A percentile compares a stretch with the other conserved stretches of the same genome.
Evolutionary conservation across 2,888 invertebrate species (phyloP).

Genomic region (Junonia oenone): DNA sequence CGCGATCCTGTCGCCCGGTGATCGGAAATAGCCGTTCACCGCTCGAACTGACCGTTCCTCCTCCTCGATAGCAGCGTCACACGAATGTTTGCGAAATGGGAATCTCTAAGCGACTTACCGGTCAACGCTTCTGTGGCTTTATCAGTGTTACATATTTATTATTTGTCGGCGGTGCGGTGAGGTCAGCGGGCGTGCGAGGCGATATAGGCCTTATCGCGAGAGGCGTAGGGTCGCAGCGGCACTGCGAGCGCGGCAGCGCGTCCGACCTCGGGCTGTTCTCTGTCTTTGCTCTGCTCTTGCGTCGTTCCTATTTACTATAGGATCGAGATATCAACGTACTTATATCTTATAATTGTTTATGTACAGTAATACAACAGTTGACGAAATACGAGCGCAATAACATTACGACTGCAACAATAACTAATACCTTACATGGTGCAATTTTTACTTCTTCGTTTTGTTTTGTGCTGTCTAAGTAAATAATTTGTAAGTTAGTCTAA

Average conservation of each 20-base stretch:
- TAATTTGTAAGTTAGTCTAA: neutral
- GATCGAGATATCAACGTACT: conserved; percentile 27
- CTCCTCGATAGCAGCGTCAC: conserved; percentile 35
- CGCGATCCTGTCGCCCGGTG: conserved; percentile 36
- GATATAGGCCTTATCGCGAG: conserved; percentile 69
- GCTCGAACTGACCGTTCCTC: conserved; percentile 40
- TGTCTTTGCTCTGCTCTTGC: conserved; percentile 70
- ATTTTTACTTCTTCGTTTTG: neutral
- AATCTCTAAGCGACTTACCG: conserved; percentile 58
- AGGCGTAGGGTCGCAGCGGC: conserved; percentile 60
- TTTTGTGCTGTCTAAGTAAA: neutral
- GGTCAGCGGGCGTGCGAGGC: conserved; percentile 66
- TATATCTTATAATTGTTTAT: conserved; percentile 16
- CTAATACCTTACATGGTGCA: neutral
- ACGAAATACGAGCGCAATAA: neutral
- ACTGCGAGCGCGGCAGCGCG: conserved; percentile 36
- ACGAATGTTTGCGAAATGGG: conserved; percentile 56
- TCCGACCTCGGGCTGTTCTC: conserved; percentile 59
- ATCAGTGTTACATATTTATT: conserved; percentile 79
- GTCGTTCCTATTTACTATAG: conserved; percentile 50
- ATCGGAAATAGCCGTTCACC: conserved; percentile 51
- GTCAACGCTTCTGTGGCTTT: conserved; percentile 74
- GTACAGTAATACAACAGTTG: neutral
- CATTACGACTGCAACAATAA: neutral
- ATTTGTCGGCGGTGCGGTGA: conserved; percentile 70